Evolutionary conservation across 2,888 invertebrate species (phyloP).

Genomic region (Netelia melanura): DNA sequence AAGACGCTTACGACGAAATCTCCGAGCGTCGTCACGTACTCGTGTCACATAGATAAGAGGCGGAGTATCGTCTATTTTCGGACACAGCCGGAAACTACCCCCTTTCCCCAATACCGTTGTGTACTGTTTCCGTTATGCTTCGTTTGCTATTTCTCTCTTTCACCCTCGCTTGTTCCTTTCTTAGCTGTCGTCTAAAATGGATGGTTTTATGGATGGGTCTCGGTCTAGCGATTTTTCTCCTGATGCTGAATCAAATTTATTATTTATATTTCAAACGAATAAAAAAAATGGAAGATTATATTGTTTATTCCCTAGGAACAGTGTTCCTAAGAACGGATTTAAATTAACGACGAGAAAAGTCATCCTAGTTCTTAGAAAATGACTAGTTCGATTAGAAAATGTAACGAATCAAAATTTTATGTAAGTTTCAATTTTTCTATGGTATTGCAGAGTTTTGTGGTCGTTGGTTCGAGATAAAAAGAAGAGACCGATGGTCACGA

Average conservation of each 20-base stretch:
- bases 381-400: neutral
- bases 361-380: too few relatives aligned
- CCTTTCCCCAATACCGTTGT: conserved; percentile 2
- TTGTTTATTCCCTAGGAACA: too few relatives aligned
- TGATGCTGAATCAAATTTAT: too few relatives aligned
- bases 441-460: conserved; percentile 1
- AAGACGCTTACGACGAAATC: conserved; percentile 23
- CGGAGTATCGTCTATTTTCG: conserved; percentile 47
- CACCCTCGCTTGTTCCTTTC: conserved; percentile 1
- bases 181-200: neutral
- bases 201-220: too few relatives aligned
- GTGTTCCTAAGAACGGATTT: too few relatives aligned
- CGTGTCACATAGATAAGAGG: conserved; percentile 47
- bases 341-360: too few relatives aligned
- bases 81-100: neutral
- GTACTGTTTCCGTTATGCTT: conserved; percentile 20
- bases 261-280: too few relatives aligned
- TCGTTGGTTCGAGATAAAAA: conserved; percentile 4
- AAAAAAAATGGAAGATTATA: too few relatives aligned
- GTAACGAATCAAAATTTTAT: neutral
- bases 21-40: conserved; percentile 54
- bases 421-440: neutral
- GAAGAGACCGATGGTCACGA: neutral
- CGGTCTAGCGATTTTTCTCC: too few relatives aligned
- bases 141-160: conserved; percentile 27